Evolutionary conservation across 2,797 vertebrate genomes (phyloP).

Genomic region (Dermochelys coriacea): DNA sequence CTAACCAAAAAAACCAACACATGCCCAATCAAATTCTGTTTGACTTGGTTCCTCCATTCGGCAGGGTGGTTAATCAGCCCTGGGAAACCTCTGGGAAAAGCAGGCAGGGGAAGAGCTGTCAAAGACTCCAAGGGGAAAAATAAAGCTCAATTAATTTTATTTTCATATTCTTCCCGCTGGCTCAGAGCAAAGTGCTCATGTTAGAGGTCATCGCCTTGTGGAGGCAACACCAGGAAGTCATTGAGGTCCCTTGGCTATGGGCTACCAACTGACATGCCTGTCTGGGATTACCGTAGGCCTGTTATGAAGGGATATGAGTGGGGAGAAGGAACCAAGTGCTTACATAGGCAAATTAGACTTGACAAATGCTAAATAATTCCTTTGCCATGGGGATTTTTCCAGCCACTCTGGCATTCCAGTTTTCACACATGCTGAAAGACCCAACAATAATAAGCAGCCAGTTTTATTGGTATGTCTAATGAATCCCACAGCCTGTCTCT

Average conservation of each 20-base stretch:
- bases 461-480: not conserved
- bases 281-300: not conserved
- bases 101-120: slow-evolving; percentile 14
- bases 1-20: fast-evolving
- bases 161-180: not conserved
- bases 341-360: slow-evolving; percentile 29
- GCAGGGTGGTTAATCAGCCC: slow-evolving; percentile 39
- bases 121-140: not conserved
- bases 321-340: not conserved
- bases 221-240: not conserved
- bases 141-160: not conserved
- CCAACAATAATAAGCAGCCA: not conserved
- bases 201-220: not conserved
- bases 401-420: not conserved
- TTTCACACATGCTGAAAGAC: not conserved
- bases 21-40: fast-evolving
- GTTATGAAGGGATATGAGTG: not conserved
- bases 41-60: fast-evolving
- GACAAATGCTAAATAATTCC: slow-evolving; percentile 57
- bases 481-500: not conserved
- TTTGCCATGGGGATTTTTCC: not conserved
- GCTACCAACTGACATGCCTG: not conserved
- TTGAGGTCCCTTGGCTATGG: not conserved
- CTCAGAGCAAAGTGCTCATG: not conserved
- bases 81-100: slow-evolving; percentile 47